Evolutionary conservation across 2,113 vertebrate species (phyloP).

Genomic region (Taurulus bubalis): DNA sequence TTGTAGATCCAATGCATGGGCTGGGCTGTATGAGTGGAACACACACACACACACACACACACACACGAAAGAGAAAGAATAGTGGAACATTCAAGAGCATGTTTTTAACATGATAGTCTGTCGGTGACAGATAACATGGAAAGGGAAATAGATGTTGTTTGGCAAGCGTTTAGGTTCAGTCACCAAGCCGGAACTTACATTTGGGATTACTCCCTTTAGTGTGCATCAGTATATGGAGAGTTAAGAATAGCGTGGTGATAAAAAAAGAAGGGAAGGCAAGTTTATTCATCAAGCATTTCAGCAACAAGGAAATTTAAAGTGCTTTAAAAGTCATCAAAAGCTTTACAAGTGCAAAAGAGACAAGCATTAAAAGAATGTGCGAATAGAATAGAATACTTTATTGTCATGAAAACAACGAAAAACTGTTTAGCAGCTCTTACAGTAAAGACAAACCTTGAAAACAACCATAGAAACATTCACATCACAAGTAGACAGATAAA

Average conservation of each 20-base stretch:
- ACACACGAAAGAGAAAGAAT: not conserved
- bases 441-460: no score
- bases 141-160: not conserved
- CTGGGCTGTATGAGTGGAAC: conserved; percentile 67
- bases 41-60: conserved; percentile 17
- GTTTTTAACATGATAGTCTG: conserved; percentile 16
- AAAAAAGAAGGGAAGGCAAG: not conserved
- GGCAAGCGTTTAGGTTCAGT: not conserved
- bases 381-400: no score
- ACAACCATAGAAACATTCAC: no score
- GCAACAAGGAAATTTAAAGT: not conserved
- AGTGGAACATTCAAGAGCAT: no score
- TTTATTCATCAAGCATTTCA: not conserved
- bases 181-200: not conserved
- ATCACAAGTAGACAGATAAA: no score
- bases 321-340: not conserved
- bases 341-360: not conserved
- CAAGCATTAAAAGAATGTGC: not conserved
- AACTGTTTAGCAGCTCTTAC: no score
- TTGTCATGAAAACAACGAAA: no score
- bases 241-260: not conserved
- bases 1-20: conserved; percentile 84
- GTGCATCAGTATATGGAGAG: not conserved
- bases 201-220: not conserved
- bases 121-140: not conserved